Base-by-base conservation (phyloP, 2,797 vertebrate genomes). In the Borostomias antarcticus region DNA sequence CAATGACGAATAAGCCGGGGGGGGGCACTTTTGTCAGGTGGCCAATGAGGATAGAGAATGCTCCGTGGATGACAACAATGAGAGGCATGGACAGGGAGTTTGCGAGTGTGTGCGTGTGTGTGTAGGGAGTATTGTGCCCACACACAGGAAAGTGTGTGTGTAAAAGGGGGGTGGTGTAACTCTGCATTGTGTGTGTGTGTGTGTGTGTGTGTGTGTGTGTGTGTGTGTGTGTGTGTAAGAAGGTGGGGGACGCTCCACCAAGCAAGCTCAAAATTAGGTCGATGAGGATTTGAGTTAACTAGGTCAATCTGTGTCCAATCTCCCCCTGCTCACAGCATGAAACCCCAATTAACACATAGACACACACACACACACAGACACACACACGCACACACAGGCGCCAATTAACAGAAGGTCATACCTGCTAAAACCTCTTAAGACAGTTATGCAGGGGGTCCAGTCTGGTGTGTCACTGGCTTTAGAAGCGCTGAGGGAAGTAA, bases 251-350 rank as follows among this genome's bases (percentile, higher is more conserved):
- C 33, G 54, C 56, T 58, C 15, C 7, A 40, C 67, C n/a, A 29
- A 66, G 45, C 23, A 47, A 65, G 63, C 63, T 60, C 72, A 1
- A 79, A 83, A 83, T 83, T 77, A 75, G 72, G 71, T 88, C 84
- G 84, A 72, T 58, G 76, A 86, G 83, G 86, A 80, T 86, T 80
- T 84, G 64, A 76, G 72, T 64, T 69, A 88, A 87, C 69, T 87
- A 75, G 88, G 85, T 84, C 83, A 84, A 85, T 76, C 82, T 73
- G 80, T 72, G 66, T 75, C 76, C 69, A n/a, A n/a, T 60, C 56
- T 30, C 15, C 15, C 4, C 15, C 10, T 40, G 10, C 10, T 40
- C 15, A 40, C 35, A 10, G 10, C 10, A 10, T n/a, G 9, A 40
- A 1, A 9, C 35, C 35, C 43, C 43, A 3, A 10, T 11, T 15